Evolutionary conservation across 2,888 invertebrate genomes (phyloP), one percentile per base, ranked within the genome.

Genomic region (Adelognathus sp.): DNA sequence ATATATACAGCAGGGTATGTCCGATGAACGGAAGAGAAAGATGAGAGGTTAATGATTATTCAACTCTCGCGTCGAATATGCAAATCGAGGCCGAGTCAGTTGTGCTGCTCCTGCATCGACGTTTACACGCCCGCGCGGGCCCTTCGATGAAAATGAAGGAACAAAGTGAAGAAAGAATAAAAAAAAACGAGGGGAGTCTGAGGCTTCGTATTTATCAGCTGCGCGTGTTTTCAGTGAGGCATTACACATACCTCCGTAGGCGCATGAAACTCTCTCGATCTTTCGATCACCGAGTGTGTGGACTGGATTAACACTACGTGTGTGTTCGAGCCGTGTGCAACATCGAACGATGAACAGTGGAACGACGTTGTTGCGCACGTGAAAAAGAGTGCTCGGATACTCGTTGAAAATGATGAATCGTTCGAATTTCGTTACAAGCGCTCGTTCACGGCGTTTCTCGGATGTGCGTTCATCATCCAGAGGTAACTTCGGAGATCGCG

Each of bases 321-420:
- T 36, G 4, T 67, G 54, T 73, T 24, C 67, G 72, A 52, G 64
- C 11, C 50, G 39, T 29, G 61, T 66, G 50, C 33, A 60, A 44
- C 46, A 60, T 46, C 36, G 70, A n/a, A n/a, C 36, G 27, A 16
- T 0, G 58, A 36, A n/a, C 2, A 44, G 16, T 36, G 63, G 39
- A 52, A 66, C 14, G 60, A 66, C n/a, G 61, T 14, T 18, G n/a
- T 18, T 31, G 29, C 33, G n/a, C 3, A n/a, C n/a, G n/a, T 5
- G 18, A 9, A 29, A 21, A 71, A 64, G 21, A 76, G 63, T 79
- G 79, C n/a, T n/a, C n/a, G 76, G 66, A 69, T 60, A 76, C 76
- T 79, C 79, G 72, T 64, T 76, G 72, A 72, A 76, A 79, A 79
- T 79, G 79, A 79, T 79, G 79, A 76, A 79, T 79, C 72, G 67